Conservation (phyloP, 2,113 vertebrate genomes). For the Barbus barbus region DNA sequence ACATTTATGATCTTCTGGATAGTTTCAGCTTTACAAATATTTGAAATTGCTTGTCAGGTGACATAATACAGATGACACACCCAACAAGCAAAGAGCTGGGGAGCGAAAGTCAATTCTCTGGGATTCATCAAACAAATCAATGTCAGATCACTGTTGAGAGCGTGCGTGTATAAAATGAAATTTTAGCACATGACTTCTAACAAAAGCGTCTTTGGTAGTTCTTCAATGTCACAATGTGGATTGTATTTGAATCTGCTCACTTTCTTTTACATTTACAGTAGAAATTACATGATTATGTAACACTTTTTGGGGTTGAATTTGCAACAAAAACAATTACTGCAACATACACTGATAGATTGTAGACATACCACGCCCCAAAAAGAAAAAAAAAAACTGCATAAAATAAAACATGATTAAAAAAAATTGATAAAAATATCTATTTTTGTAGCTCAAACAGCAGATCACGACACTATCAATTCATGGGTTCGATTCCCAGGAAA, state of each 20-base stretch:
- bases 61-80: conserved; percentile 11
- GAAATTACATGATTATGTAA: not conserved
- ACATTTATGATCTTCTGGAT: conserved; percentile 23
- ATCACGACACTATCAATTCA: not conserved
- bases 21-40: not conserved
- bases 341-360: not conserved
- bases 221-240: not conserved
- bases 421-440: not conserved
- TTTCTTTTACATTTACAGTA: too few relatives aligned
- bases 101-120: not conserved
- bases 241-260: not conserved
- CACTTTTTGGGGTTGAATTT: not conserved
- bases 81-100: not conserved
- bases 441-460: not conserved
- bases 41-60: conserved; percentile 23
- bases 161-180: not conserved
- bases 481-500: not conserved
- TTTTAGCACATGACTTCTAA: too few relatives aligned
- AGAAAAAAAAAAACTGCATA: not conserved
- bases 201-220: not conserved
- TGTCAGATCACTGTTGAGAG: not conserved
- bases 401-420: not conserved
- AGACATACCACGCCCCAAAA: not conserved
- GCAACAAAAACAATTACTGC: not conserved
- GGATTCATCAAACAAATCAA: conserved; percentile 31